Percentiles rank a stretch among this genome's conserved stretches.
These are phyloP conservation scores for Sycobia sp. DNA, from an alignment of 1,140 invertebrate species.

Conservation along the genomic window DNA sequence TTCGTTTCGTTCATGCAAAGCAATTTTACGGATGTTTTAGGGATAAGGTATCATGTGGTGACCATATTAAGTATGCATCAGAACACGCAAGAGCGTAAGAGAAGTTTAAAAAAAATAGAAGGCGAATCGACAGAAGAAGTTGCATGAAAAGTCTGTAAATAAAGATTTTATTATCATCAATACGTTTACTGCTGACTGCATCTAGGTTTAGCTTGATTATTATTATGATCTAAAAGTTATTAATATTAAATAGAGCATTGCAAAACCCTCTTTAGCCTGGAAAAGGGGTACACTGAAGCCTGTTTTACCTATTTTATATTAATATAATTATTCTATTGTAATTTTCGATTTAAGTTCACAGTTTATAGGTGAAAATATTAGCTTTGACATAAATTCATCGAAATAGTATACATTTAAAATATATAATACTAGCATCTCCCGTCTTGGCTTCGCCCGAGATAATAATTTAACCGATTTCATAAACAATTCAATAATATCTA, in stretches of 20 bases:
- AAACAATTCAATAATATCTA: no score
- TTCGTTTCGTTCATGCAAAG: no score
- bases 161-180: slow-evolving; percentile 25
- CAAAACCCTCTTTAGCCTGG: slow-evolving; percentile 38
- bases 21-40: no score
- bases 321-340: slow-evolving; percentile 27
- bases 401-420: slow-evolving; percentile 12
- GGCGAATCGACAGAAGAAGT: slow-evolving; percentile 9
- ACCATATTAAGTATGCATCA: no score
- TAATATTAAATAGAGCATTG: slow-evolving; percentile 38
- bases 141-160: slow-evolving; percentile 33
- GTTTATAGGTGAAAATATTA: slow-evolving; percentile 30
- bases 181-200: slow-evolving; percentile 33
- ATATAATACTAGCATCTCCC: no score
- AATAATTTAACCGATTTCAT: no score
- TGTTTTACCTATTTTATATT: slow-evolving; percentile 36
- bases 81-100: background rate
- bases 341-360: slow-evolving; percentile 24
- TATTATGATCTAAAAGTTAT: slow-evolving; percentile 39
- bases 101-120: slow-evolving; percentile 10
- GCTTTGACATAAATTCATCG: slow-evolving; percentile 29
- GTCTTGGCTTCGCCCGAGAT: no score
- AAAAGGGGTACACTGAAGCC: slow-evolving; percentile 17
- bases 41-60: no score
- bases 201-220: slow-evolving; percentile 26